Base-by-base conservation (phyloP, 2,797 vertebrate genomes). In the Phrynocephalus forsythii region DNA sequence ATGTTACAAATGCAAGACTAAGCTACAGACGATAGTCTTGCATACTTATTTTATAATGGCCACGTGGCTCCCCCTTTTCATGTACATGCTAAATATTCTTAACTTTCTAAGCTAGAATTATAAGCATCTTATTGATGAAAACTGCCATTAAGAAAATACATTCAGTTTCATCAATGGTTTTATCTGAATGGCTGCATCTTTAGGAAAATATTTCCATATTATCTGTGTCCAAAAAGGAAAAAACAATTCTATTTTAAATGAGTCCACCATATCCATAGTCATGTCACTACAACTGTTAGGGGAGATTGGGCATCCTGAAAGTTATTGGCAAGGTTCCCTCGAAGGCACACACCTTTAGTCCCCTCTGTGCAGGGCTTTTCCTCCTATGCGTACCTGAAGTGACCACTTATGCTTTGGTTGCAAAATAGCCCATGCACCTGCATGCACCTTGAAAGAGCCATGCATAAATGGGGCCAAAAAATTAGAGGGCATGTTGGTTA, bases 41-140 rank as follows among this genome's bases (percentile, higher is more conserved):
- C 38, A 44, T 44, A 44, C 38, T 0, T 44, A 44, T 44, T 44
- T 44, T 44, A 5, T 44, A 44, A 44, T 44, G 38, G 38, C 38
- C 38, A 44, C 38, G 5, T 44, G 38, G 38, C 38, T 44, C 38
- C 38, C 38, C 38, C 38, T 44, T 44, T 44, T 44, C 5, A 44
- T 44, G 3, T 44, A 44, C 38, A 44, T 44, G 38, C 38, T 82
- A 85, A 92, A 84, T 76, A 30, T 6, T 72, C 28, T 63, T 83
- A 15, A 67, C 48, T 48, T 28, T 44, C 10, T 88, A 60, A 38
- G 26, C 22, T 15, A 24, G 69, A 89, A 83, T 3, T 76, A 22
- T 26, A 1, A 18, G 9, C 24, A 24, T 1, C 82, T 79, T 88
- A n/a, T 68, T 60, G 67, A 6, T 82, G 75, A 78, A 15, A 7